Evolutionary conservation across 2,113 vertebrate genomes (phyloP), one percentile per base, ranked within the genome.

Genomic region (Podiceps cristatus): DNA sequence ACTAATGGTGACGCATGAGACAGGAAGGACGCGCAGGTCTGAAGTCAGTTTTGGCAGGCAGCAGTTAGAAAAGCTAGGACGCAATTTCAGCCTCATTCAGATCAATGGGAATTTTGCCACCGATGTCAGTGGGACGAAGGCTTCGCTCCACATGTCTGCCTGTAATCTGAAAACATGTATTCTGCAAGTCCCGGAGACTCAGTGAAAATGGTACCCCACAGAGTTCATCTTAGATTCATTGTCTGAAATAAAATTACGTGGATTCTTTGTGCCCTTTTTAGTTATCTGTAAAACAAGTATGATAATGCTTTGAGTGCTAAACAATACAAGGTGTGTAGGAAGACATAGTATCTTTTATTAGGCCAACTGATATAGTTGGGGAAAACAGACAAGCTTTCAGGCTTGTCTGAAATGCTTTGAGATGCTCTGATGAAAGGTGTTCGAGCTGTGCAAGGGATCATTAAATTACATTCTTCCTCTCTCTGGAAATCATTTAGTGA

Each of bases 351-450:
- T 73, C 87, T 96, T 96, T 96, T 96, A 97, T 96, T 94, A 97
- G 93, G 74, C 93, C 92, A 92, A 76, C 90, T 88, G 93, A 95
- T 79, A 95, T 69, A 95, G 96, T 8, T 93, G 85, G 90, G 87
- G 85, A 45, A 96, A 97, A 59, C 85, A 95, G 96, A 90, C 84
- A 94, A 95, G 96, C 93, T 96, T 96, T 96, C 90, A 93, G 95
- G 87, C 92, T 95, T 96, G 95, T 82, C 90, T 96, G 93, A 96
- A 97, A 91, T 69, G 80, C 91, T 96, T 94, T 96, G 93, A 94
- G 95, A 96, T 79, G 93, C 93, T 94, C 94, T 92, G 86, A 96
- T 97, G 93, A 96, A 97, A 97, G 95, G 96, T 97, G 92, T 80
- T 95, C 5, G 88, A 97, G 86, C 82, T 88, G 93, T 94, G 96